These are phyloP conservation scores for Gracilinanus agilis DNA, from an alignment of 2,113 vertebrate species.

Conservation along the genomic window DNA sequence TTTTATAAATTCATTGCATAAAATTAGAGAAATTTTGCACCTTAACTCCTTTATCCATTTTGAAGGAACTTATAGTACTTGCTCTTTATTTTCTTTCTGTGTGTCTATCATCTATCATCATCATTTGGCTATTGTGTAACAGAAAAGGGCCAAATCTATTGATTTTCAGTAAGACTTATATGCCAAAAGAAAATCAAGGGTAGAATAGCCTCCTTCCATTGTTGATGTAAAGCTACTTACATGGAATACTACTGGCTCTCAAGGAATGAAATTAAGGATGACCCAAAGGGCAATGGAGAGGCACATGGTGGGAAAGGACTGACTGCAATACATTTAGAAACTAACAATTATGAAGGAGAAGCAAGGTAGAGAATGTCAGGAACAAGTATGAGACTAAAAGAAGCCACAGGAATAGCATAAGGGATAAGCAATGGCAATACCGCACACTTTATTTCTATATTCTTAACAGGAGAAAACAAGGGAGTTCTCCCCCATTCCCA, in stretches of 20 bases:
- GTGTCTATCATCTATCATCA: background rate
- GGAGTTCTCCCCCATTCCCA: background rate
- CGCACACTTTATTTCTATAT: background rate
- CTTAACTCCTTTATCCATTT: background rate
- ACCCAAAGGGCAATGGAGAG: background rate
- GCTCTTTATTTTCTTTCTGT: no score
- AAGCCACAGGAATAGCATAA: background rate
- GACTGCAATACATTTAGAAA: background rate
- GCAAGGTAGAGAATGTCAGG: background rate
- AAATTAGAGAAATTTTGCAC: background rate
- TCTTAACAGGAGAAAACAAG: background rate
- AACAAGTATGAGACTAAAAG: background rate
- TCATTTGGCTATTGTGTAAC: background rate
- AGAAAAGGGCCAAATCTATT: background rate
- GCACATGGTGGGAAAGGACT: background rate
- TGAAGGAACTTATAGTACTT: background rate
- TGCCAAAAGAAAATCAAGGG: background rate
- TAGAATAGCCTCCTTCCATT: background rate
- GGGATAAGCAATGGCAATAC: background rate
- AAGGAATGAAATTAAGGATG: background rate
- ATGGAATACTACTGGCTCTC: background rate
- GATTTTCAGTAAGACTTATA: background rate
- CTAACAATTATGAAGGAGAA: background rate
- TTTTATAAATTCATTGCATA: background rate
- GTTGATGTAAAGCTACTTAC: background rate